A percentile compares a stretch with the other conserved stretches of the same genome.
These are phyloP conservation scores for Aphelocoma californica DNA, from an alignment of 2,797 vertebrate species.

Conservation along the genomic window DNA sequence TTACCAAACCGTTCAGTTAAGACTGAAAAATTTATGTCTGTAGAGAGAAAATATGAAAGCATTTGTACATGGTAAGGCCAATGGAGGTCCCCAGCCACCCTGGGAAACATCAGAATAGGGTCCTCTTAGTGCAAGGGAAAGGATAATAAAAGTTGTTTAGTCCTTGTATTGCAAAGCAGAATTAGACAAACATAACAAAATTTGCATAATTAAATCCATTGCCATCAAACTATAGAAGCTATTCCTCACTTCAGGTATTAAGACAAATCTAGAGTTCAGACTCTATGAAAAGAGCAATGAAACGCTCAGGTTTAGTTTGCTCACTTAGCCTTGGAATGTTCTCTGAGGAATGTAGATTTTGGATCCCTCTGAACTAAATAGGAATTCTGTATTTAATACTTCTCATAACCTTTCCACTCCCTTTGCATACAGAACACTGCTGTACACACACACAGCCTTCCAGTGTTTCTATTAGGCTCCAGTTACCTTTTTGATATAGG, in stretches of 20 bases:
- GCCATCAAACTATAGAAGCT: background rate
- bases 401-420: background rate
- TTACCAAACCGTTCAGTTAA: background rate
- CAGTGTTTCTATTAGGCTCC: background rate
- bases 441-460: background rate
- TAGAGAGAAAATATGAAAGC: background rate
- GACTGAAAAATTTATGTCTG: background rate
- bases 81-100: background rate
- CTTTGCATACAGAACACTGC: background rate
- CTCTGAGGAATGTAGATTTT: conserved; percentile 56
- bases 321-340: conserved; percentile 23
- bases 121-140: background rate
- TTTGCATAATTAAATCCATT: conserved; percentile 20
- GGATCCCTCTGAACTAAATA: conserved; percentile 49
- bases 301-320: conserved; percentile 58
- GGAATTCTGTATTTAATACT: conserved; percentile 49
- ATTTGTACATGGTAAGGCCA: fast-evolving
- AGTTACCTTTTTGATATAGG: background rate
- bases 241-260: conserved; percentile 23
- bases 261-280: conserved; percentile 23
- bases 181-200: conserved; percentile 12
- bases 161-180: background rate
- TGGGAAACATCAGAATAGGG: background rate
- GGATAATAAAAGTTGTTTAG: background rate
- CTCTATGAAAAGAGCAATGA: background rate